Conservation (phyloP, 2,113 vertebrate species). For the Noturus placidus region DNA sequence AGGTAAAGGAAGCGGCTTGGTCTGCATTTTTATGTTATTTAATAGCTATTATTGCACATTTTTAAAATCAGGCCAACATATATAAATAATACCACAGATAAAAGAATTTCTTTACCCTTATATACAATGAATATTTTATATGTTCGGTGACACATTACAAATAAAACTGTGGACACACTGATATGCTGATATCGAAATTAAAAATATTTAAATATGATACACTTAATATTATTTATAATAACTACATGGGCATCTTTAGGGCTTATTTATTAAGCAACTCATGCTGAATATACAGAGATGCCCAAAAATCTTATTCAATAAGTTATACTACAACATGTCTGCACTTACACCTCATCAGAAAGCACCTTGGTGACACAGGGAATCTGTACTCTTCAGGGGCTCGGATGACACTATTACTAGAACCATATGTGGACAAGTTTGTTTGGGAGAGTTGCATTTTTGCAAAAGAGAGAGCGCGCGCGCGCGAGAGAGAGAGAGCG, state of each 20-base stretch:
- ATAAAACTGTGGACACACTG: background rate
- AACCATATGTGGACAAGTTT: constrained; percentile 57
- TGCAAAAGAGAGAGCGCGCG: background rate
- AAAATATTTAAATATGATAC: background rate
- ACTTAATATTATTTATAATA: constrained; percentile 7
- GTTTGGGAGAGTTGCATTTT: constrained; percentile 35
- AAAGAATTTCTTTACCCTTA: background rate
- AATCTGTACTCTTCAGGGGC: constrained; percentile 61
- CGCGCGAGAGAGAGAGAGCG: too few relatives aligned
- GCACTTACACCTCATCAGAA: constrained; percentile 70
- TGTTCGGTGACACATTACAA: background rate
- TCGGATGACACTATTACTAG: constrained; percentile 67
- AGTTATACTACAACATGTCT: constrained; percentile 71
- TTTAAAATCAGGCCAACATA: background rate
- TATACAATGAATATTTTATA: background rate
- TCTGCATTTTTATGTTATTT: background rate
- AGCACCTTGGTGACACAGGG: constrained; percentile 55
- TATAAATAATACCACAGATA: background rate
- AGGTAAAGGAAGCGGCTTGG: background rate
- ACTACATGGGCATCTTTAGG: background rate
- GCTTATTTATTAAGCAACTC: constrained; percentile 26
- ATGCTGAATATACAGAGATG: background rate
- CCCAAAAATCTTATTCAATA: constrained; percentile 64
- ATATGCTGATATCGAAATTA: too few relatives aligned
- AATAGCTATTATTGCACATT: background rate